Evolutionary conservation across 2,888 invertebrate species (phyloP), one percentile per base, ranked within the genome.

Genomic region (Pseudococcus longispinus): DNA sequence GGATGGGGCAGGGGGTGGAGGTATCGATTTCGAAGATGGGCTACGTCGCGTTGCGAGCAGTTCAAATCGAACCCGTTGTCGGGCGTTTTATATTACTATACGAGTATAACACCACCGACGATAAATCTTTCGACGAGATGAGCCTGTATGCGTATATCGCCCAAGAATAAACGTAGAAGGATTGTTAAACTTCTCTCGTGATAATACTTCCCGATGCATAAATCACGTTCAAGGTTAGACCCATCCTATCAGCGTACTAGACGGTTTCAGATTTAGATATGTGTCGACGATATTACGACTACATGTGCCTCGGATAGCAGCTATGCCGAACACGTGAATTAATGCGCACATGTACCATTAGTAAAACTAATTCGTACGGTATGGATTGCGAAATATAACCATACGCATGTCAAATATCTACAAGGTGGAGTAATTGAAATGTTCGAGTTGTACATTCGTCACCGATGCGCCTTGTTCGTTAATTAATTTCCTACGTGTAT

Each of bases 121-220:
- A 70, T 70, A 70, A 70, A 70, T 70, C 70, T 70, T 70, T 70
- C 70, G 70, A 26, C 70, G 70, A 70, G 70, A 70, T 70, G 70
- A 70, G 70, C 70, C 70, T 70, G 26, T 70, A 13, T 51, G 4
- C 51, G 60, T 60, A 29, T 70, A 70, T 32, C 70, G 37, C 37
- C 70, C 18, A 29, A 70, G 70, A 70, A 60, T 6, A n/a, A n/a
- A 65, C 70, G 70, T 29, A 70, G 26, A 70, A 70, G 70, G 70
- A 70, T 70, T 70, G 70, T 70, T 70, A 70, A 70, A 70, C 70
- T 70, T 70, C 70, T 70, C 70, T 70, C 70, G 70, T 70, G 70
- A 70, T 70, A 70, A 70, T 70, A 70, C 70, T 70, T 70, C 70
- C 70, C 32, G 70, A 70, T 70, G 70, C 70, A 70, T 70, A 70